phyloP scores from a whole-genome alignment of 2,888 invertebrate species.

The Thereva unica region DNA sequence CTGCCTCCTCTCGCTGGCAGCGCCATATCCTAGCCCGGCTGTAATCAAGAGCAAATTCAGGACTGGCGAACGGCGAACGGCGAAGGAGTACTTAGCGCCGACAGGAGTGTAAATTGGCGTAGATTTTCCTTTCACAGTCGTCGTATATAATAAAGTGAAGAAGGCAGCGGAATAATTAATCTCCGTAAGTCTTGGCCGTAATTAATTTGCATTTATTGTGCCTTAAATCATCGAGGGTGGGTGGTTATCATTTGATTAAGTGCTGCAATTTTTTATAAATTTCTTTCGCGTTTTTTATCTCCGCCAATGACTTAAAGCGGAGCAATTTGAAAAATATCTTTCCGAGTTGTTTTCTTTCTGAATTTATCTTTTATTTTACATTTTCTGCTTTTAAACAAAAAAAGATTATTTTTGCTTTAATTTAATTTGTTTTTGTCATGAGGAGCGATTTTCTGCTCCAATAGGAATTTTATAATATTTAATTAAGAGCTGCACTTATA shows the following conservation, averaged over 20 bases:
- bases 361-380: too few relatives aligned
- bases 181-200: constrained; percentile 47
- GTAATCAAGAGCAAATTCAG: constrained; percentile 9
- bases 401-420: too few relatives aligned
- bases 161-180: constrained; percentile 46
- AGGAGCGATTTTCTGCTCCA: too few relatives aligned
- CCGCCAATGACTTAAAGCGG: too few relatives aligned
- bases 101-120: not conserved
- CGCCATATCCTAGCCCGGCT: not conserved
- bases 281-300: not conserved
- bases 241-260: constrained; percentile 47
- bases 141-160: constrained; percentile 40
- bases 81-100: not conserved
- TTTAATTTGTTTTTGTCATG: too few relatives aligned
- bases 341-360: too few relatives aligned
- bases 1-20: too few relatives aligned
- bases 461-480: too few relatives aligned
- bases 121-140: not conserved
- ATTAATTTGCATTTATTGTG: constrained; percentile 47
- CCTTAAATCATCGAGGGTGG: constrained; percentile 46
- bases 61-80: not conserved
- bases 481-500: too few relatives aligned
- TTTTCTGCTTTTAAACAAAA: too few relatives aligned
- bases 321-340: too few relatives aligned
- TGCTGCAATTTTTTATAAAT: constrained; percentile 45